Conservation (phyloP, 1,140 invertebrate species). For the Elymnias hypermnestra region DNA sequence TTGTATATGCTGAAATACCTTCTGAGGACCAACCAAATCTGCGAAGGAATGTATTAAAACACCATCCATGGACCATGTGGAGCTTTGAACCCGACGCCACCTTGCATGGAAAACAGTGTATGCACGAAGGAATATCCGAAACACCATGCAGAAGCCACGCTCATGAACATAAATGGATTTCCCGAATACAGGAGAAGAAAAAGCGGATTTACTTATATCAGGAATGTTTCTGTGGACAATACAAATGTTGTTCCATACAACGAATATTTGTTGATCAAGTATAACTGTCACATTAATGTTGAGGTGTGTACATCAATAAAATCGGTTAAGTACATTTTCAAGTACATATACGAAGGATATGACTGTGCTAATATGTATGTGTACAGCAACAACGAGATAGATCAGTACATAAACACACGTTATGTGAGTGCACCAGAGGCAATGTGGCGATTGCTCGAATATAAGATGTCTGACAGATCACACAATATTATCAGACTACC, state of each 20-base stretch:
- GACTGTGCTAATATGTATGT: too few relatives aligned
- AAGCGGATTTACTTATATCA: constrained; percentile 23
- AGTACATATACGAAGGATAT: constrained; percentile 6
- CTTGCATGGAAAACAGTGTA: constrained; percentile 4
- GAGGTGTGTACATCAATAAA: constrained; percentile 12
- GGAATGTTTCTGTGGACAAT: constrained; percentile 16
- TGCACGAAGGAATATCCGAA: constrained; percentile 4
- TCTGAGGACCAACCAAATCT: too few relatives aligned
- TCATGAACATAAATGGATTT: constrained; percentile 9
- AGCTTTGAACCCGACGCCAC: background rate
- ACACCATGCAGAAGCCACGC: background rate
- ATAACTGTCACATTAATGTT: constrained; percentile 11
- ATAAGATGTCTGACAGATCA: too few relatives aligned
- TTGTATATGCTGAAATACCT: too few relatives aligned
- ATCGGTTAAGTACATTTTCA: constrained; percentile 3
- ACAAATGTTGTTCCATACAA: constrained; percentile 11
- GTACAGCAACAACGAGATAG: too few relatives aligned
- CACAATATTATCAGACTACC: too few relatives aligned
- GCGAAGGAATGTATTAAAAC: too few relatives aligned
- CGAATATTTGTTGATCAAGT: constrained; percentile 10
- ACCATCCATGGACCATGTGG: constrained; percentile 1
- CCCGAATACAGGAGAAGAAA: constrained; percentile 25
- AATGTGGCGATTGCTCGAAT: too few relatives aligned
- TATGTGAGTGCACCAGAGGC: too few relatives aligned
- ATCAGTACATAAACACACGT: too few relatives aligned